These are phyloP conservation scores for Ectobius pallidus DNA, from an alignment of 2,888 invertebrate genomes.

Conservation along the genomic window DNA sequence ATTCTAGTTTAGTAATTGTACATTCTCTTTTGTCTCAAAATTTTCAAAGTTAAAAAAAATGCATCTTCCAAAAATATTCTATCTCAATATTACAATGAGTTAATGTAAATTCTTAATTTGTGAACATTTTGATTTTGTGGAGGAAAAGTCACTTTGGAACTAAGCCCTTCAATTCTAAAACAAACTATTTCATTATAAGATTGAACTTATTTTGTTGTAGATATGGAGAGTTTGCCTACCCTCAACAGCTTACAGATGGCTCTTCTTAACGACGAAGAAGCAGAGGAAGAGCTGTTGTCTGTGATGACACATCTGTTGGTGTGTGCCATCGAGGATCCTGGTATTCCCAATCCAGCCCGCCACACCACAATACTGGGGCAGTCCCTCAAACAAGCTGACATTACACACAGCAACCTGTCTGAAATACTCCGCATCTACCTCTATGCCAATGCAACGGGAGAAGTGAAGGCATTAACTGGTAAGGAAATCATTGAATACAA, in stretches of 20 bases:
- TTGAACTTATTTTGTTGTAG: slow-evolving; percentile 52
- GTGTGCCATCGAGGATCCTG: slow-evolving; percentile 93
- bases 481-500: too few relatives aligned
- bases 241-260: slow-evolving; percentile 87
- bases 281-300: slow-evolving; percentile 84
- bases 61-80: too few relatives aligned
- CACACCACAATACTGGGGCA: slow-evolving; percentile 91
- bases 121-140: too few relatives aligned
- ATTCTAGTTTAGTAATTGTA: too few relatives aligned
- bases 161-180: too few relatives aligned
- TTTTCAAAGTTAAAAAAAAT: too few relatives aligned
- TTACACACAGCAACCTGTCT: slow-evolving; percentile 88
- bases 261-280: slow-evolving; percentile 78
- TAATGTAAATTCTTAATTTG: neutral
- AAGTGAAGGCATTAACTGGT: slow-evolving; percentile 79
- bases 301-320: slow-evolving; percentile 89
- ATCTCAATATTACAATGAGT: too few relatives aligned
- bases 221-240: slow-evolving; percentile 85
- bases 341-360: slow-evolving; percentile 86
- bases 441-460: slow-evolving; percentile 87
- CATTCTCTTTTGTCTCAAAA: too few relatives aligned
- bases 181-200: too few relatives aligned
- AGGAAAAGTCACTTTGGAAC: too few relatives aligned
- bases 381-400: slow-evolving; percentile 85
- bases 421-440: slow-evolving; percentile 92